These are phyloP conservation scores for Heteractis magnifica DNA, from an alignment of 92 coral and sea anemone genomes.

Conservation along the genomic window DNA sequence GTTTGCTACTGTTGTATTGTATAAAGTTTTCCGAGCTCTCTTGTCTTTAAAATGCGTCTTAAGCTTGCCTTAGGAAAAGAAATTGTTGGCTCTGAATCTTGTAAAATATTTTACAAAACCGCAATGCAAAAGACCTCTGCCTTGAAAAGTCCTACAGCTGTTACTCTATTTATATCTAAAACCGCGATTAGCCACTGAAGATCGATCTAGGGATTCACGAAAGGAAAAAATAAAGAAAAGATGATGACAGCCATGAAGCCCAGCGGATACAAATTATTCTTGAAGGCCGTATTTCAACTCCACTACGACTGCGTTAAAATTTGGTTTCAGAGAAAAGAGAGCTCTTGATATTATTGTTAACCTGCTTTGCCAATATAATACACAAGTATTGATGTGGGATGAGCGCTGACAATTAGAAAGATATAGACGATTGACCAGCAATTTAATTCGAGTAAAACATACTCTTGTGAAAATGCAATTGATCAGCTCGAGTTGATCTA, in stretches of 20 bases:
- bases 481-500: neutral
- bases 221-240: conserved; percentile 2
- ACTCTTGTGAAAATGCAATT: neutral
- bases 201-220: neutral
- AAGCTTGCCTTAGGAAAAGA: neutral
- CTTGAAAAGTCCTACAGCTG: conserved; percentile 13
- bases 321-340: conserved; percentile 4
- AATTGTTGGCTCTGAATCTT: neutral
- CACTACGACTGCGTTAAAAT: neutral
- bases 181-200: conserved; percentile 33
- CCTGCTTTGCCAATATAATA: neutral
- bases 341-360: conserved; percentile 17
- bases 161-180: conserved; percentile 14
- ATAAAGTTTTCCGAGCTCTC: neutral
- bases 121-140: conserved; percentile 19
- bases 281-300: neutral
- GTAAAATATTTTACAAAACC: conserved; percentile 12
- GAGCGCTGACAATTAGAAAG: conserved; percentile 6
- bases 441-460: conserved; percentile 16
- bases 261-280: neutral
- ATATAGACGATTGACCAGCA: conserved; percentile 11
- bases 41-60: neutral
- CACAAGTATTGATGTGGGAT: neutral
- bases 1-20: neutral
- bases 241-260: neutral